Base-by-base conservation (phyloP, 2,888 invertebrate genomes). In the Drosophila mayaguana region DNA sequence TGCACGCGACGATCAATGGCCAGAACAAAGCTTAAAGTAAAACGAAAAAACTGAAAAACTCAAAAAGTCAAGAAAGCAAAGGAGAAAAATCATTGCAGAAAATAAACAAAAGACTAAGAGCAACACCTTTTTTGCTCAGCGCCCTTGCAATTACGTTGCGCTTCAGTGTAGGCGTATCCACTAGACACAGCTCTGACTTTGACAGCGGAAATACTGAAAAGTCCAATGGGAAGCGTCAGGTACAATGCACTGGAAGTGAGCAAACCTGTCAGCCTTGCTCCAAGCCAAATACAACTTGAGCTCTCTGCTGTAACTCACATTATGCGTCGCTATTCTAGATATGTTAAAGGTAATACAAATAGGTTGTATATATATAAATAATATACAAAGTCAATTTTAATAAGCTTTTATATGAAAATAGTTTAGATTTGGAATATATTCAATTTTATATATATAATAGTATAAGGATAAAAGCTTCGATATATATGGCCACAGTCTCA, bases 1-100 rank as follows among this genome's bases (percentile, higher is more conserved):
- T 71, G 81, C 78, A 77, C 66, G 46, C 56, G 60, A 57, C 59
- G 46, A 74, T 55, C 74, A 64, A 57, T 67, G 57, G 59, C 25
- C 50, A n/a, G 22, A 45, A n/a, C 32, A 71, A 38, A 63, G 55
- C 60, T 63, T 40, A 25, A 56, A 56, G 42, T 62, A 54, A 72
- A 71, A 20, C 56, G 43, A 18, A 25, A 68, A 28, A 45, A 60
- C n/a, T n/a, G n/a, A n/a, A 54, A 72, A 71, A 20, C 56, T 46
- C 18, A 25, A 68, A 28, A 45, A 60, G 42, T 20, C 40, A 48
- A 46, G 34, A 32, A 38, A 32, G 14, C 7, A 32, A 48, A 28
- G 55, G 7, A 51, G 18, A 45, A 56, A 20, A 14, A 0, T 18
- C 28, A 32, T 14, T 22, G 28, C 20, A 28, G 43, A 3, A 42